A percentile compares a stretch with the other conserved stretches of the same genome.
Conservation (phyloP, 2,113 vertebrate genomes). For the Hassar affinis region DNA sequence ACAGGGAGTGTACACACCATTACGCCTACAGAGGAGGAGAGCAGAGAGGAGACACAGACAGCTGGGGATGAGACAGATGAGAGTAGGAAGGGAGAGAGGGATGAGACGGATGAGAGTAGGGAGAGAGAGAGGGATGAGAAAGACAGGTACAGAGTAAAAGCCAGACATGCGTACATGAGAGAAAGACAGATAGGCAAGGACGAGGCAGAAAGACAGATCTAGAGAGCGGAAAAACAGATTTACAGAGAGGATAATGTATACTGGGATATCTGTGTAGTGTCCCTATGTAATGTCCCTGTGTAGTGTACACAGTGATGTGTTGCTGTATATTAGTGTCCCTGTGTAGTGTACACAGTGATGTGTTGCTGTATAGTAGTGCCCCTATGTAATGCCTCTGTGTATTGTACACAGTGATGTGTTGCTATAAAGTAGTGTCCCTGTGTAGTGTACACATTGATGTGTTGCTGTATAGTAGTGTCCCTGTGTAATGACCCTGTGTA, state of each 20-base stretch:
- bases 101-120: background rate
- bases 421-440: background rate
- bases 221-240: background rate
- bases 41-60: background rate
- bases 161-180: background rate
- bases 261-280: background rate
- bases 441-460: background rate
- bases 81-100: background rate
- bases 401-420: background rate
- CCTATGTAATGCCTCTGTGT: background rate
- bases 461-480: background rate
- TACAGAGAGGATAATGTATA: too few species aligned
- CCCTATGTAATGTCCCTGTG: background rate
- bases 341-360: background rate
- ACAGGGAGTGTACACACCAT: slow-evolving; percentile 9
- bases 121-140: background rate
- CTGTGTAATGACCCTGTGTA: background rate
- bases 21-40: background rate
- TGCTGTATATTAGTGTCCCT: background rate
- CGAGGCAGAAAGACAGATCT: background rate
- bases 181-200: background rate
- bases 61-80: background rate
- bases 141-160: background rate
- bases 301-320: too few species aligned
- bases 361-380: background rate